Evolutionary conservation across 2,797 vertebrate genomes (phyloP).

Genomic region (Podargus strigoides): DNA sequence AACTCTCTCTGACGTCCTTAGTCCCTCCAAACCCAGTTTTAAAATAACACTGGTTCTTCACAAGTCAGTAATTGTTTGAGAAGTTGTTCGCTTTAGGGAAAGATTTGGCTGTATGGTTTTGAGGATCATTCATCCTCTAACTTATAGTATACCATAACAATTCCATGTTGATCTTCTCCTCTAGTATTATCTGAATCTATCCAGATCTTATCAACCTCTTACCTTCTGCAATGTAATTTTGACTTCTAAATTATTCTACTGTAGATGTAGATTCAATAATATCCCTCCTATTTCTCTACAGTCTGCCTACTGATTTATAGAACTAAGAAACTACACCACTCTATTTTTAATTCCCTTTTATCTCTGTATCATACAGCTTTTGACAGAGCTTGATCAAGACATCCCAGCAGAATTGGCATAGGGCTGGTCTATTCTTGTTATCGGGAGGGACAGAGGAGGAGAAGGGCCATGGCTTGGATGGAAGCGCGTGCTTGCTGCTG

Average conservation of each 20-base stretch:
- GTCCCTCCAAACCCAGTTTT: not conserved
- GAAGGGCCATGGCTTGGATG: not conserved
- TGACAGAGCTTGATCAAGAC: not conserved
- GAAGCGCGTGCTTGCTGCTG: not conserved
- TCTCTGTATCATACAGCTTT: not conserved
- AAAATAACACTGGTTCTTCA: constrained; percentile 23
- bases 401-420: not conserved
- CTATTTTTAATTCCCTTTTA: not conserved
- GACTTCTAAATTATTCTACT: not conserved
- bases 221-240: not conserved
- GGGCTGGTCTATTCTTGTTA: not conserved
- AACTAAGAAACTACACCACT: not conserved
- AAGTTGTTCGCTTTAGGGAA: not conserved
- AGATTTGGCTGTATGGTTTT: not conserved
- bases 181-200: not conserved
- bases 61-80: not conserved
- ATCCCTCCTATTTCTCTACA: not conserved
- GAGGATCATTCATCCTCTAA: not conserved
- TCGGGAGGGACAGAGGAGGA: fast-evolving
- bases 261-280: not conserved
- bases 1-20: not conserved
- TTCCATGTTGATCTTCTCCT: not conserved
- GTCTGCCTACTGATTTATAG: not conserved
- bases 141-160: not conserved
- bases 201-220: not conserved